Evolutionary conservation across 2,797 vertebrate species (phyloP).

Genomic region (Tokudaia tokunoshimensis): DNA sequence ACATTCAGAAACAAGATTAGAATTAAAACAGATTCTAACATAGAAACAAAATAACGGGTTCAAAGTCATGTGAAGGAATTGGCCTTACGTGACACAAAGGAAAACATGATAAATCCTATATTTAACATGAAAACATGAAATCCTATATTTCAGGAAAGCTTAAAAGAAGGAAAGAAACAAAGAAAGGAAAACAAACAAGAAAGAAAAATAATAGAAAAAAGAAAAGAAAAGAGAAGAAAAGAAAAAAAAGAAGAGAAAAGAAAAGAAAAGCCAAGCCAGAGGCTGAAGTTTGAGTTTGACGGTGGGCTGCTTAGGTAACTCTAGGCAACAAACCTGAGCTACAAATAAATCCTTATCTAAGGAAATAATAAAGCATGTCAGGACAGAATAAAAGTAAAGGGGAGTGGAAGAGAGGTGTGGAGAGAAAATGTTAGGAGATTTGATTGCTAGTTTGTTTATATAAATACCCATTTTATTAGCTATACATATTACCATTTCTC

Average conservation of each 20-base stretch:
- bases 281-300: background rate
- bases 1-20: background rate
- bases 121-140: background rate
- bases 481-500: background rate
- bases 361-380: background rate
- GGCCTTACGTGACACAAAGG: background rate
- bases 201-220: background rate
- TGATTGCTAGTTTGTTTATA: background rate
- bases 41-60: constrained; percentile 37
- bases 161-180: background rate
- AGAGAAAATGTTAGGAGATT: background rate
- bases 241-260: too few relatives aligned
- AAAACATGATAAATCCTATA: background rate
- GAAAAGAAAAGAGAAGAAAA: background rate
- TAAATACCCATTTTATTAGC: background rate
- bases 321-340: background rate
- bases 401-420: background rate
- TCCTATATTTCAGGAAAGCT: background rate
- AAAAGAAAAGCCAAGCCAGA: background rate
- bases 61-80: background rate
- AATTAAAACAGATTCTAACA: background rate
- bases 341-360: background rate
- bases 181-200: background rate
- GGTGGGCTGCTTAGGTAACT: background rate
- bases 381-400: background rate